phyloP scores from a whole-genome alignment of 2,888 invertebrate genomes.

The Athalia rosae region DNA sequence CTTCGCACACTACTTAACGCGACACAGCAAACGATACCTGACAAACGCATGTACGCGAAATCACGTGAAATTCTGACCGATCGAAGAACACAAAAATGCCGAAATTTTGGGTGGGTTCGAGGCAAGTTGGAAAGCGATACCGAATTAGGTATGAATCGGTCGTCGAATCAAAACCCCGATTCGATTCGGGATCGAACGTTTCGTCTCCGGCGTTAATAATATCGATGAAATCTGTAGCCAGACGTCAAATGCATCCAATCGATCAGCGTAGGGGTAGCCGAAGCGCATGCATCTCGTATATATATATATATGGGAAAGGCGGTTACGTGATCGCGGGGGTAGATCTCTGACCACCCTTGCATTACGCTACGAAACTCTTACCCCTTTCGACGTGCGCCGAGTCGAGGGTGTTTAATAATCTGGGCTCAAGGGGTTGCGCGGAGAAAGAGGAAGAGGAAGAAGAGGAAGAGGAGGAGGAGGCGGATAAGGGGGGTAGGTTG shows the following conservation, averaged over 20 bases:
- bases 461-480: conserved; percentile 46
- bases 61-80: too few relatives aligned
- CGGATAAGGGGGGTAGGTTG: conserved; percentile 57
- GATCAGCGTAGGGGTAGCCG: conserved; percentile 9
- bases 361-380: conserved; percentile 46
- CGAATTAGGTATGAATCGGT: conserved; percentile 9
- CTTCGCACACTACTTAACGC: too few relatives aligned
- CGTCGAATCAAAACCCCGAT: neutral
- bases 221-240: conserved; percentile 37
- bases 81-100: too few relatives aligned
- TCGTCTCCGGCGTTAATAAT: conserved; percentile 32
- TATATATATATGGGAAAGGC: too few relatives aligned
- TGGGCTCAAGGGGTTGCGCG: conserved; percentile 51
- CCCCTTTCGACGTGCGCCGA: conserved; percentile 53
- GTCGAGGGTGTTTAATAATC: conserved; percentile 66
- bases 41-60: too few relatives aligned
- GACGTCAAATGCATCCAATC: conserved; percentile 39
- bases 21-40: too few relatives aligned
- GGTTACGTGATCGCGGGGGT: conserved; percentile 21
- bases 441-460: too few relatives aligned
- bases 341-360: conserved; percentile 24
- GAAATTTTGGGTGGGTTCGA: too few relatives aligned
- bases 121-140: too few relatives aligned
- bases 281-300: conserved; percentile 7
- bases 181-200: conserved; percentile 5